Evolutionary conservation across 2,797 vertebrate genomes (phyloP), one percentile per base, ranked within the genome.

Genomic region (Eupleurogrammus muticus): DNA sequence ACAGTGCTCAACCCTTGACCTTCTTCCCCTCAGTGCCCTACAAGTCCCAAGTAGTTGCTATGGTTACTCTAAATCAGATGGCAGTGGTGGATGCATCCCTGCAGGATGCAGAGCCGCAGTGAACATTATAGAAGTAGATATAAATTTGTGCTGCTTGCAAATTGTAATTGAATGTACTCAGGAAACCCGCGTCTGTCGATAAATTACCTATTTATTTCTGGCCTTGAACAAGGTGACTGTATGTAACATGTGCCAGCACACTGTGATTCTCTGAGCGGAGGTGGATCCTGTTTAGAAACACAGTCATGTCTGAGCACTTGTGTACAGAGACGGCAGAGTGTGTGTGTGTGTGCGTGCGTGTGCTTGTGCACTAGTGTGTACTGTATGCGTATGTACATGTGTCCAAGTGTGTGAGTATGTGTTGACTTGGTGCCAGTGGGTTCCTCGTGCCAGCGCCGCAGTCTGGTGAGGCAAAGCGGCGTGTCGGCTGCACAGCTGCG

Each of bases 1-100:
- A 79, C 86, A 89, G 82, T 72, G 73, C 71, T 90, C 86, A 87
- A 90, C 90, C 90, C 81, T 89, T 92, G 91, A 92, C 92, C 90
- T 79, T 55, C 74, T 64, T 81, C 79, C 82, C 85, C 89, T 88
- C 67, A 52, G 78, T 86, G 79, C 85, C 82, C 68, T 50, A 48
- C 59, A 71, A 64, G 83, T 80, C 83, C 81, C 79, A 75, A 80
- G 74, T 75, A 77, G 92, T 92, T 92, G 88, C 91, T 85, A 91
- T 92, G 91, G 91, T 89, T 84, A 92, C 92, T 53, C 66, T 75
- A 77, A 86, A 88, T 77, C 65, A 36, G 73, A 44, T 36, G 73
- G 73, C 56, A 23, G 77, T 12, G 20, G 75, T 53, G 23, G 67
- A 76, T 64, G 70, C 73, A 68, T 76, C 79, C 62, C 73, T 75